phyloP scores from a whole-genome alignment of 2,113 vertebrate species.

The Labeo catla region DNA sequence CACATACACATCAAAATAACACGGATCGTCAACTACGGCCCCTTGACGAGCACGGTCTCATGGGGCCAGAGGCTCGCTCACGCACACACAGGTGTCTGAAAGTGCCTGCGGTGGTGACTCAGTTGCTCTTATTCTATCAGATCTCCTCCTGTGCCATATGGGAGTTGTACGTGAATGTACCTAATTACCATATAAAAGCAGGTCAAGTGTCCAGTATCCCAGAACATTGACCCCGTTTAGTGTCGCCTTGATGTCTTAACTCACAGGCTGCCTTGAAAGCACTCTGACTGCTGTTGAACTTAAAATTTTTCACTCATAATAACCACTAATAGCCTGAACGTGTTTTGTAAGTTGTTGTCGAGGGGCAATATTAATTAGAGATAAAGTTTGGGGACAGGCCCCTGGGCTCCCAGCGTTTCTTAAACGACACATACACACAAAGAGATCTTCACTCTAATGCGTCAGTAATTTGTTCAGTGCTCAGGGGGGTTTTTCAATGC shows the following conservation, averaged over 20 bases:
- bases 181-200: conserved; percentile 49
- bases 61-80: conserved; percentile 17
- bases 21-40: conserved; percentile 35
- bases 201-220: conserved; percentile 47
- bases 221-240: conserved; percentile 27
- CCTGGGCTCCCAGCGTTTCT: conserved; percentile 5
- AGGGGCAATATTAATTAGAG: conserved; percentile 42
- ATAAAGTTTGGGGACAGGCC: conserved; percentile 34
- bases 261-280: conserved; percentile 23
- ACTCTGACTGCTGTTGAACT: conserved; percentile 16
- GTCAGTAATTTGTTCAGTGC: conserved; percentile 31
- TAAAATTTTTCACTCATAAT: conserved; percentile 25
- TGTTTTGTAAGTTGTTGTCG: conserved; percentile 17
- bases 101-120: conserved; percentile 22
- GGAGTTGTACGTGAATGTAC: conserved; percentile 41
- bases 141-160: conserved; percentile 45
- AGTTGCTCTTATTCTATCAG: conserved; percentile 49
- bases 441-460: conserved; percentile 38
- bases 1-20: conserved; percentile 41
- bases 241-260: conserved; percentile 41
- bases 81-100: conserved; percentile 26
- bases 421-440: conserved; percentile 30
- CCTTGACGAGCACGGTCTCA: conserved; percentile 25
- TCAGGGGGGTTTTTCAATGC: conserved; percentile 7
- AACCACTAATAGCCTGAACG: conserved; percentile 14